Evolutionary conservation across 1,140 invertebrate species (phyloP), one percentile per base, ranked within the genome.

Genomic region (Bathynomus jamesi): DNA sequence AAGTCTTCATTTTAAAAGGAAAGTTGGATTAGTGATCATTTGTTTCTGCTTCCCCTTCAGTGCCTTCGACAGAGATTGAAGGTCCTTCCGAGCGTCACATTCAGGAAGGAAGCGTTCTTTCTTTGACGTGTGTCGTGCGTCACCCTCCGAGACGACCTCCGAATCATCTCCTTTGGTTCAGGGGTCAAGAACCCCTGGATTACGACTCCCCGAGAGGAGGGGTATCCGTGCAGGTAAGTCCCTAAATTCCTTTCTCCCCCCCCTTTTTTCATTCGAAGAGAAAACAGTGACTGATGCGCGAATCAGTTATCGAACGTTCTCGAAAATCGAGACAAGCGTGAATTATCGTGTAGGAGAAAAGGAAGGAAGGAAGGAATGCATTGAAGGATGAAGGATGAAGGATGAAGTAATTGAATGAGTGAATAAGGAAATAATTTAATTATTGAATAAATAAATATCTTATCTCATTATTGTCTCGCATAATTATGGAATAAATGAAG

Each of bases 141-240:
- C 73, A 74, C 40, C 63, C 60, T 10, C 73, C 65, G n/a, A 40
- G 69, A 25, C n/a, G 63, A 1, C 67, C 73, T 24, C 73, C 73
- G 7, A 67, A 60, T 0, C 73, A 74, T 63, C 40, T 74, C 4
- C 69, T 67, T 60, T 74, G 73, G 73, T 74, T 74, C 69, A 67
- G 67, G 21, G 69, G 73, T 24, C 40, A 67, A 4, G 69, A 70
- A 25, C 31, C 46, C 17, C 63, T 74, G 17, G 72, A 74, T 62
- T 74, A 74, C 28, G 69, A 74, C 46, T 74, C 72, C 1, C 66
- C 68, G 8, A 46, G 72, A 30, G 72, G 72, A 4, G 72, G 72
- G 3, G 72, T 74, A 29, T 74, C 72, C 4, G 69, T 74, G 10
- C 72, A 74, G 72, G 72, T 74, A 21, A 30, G 64, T 24, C 29